Percentiles rank a stretch among this genome's conserved stretches.
Evolutionary conservation across 2,888 invertebrate species (phyloP).

Genomic region (Camponotus fellah): DNA sequence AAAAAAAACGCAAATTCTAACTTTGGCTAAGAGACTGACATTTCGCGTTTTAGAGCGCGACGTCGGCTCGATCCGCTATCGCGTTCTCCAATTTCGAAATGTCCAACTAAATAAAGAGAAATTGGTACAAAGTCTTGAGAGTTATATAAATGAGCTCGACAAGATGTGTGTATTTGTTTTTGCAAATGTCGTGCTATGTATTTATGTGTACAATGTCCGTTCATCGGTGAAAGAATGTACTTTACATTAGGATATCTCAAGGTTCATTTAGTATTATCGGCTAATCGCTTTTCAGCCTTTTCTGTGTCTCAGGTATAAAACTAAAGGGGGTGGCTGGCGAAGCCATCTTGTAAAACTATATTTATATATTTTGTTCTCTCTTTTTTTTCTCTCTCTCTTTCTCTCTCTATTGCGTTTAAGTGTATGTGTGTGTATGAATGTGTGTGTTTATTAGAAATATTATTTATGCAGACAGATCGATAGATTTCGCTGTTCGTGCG

Average conservation of each 20-base stretch:
- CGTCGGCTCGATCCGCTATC: conserved; percentile 63
- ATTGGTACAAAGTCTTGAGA: conserved; percentile 67
- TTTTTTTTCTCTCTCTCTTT: conserved; percentile 61
- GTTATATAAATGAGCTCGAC: conserved; percentile 47
- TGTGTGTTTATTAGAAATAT: conserved; percentile 35
- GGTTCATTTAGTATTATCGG: conserved; percentile 57
- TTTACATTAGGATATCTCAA: conserved; percentile 47
- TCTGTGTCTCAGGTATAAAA: conserved; percentile 76
- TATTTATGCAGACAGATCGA: conserved; percentile 64
- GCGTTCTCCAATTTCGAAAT: conserved; percentile 72
- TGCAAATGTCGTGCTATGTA: conserved; percentile 49
- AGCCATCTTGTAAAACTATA: conserved; percentile 75
- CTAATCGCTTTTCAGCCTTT: conserved; percentile 72
- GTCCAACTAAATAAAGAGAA: conserved; percentile 68
- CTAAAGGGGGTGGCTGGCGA: conserved; percentile 67
- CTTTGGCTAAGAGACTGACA: conserved; percentile 83
- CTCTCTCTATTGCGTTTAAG: conserved; percentile 74
- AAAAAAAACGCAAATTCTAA: conserved; percentile 80
- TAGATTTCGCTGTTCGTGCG: conserved; percentile 63
- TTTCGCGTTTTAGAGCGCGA: conserved; percentile 74
- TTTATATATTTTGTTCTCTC: conserved; percentile 71
- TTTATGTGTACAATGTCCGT: conserved; percentile 61
- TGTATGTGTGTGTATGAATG: conserved; percentile 48
- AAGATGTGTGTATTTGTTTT: conserved; percentile 41
- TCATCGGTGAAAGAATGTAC: conserved; percentile 69